Evolutionary conservation across 1,140 invertebrate species (phyloP).

Genomic region (Acromyrmex echinatior): DNA sequence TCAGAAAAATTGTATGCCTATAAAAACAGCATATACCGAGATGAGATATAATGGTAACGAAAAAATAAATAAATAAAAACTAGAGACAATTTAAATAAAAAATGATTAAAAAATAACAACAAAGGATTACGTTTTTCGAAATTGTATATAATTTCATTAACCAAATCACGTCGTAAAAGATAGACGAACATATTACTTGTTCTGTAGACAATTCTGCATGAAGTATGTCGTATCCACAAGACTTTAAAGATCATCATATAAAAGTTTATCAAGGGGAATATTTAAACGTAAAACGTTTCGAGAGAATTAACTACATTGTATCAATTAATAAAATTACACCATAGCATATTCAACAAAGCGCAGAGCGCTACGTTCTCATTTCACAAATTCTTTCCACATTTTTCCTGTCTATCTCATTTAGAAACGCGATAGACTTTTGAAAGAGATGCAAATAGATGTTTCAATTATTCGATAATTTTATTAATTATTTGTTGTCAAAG

Average conservation of each 20-base stretch:
- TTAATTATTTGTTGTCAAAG: slow-evolving; percentile 10
- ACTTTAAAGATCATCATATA: too few species aligned
- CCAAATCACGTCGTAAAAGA: background rate
- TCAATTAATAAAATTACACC: slow-evolving; percentile 33
- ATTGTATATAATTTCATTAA: slow-evolving; percentile 2
- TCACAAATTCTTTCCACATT: background rate
- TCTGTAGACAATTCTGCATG: background rate
- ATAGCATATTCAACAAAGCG: background rate
- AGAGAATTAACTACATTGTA: background rate
- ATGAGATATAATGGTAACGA: background rate
- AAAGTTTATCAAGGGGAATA: background rate
- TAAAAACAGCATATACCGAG: background rate
- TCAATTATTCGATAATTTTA: slow-evolving; percentile 19
- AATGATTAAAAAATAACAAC: background rate
- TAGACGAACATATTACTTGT: background rate
- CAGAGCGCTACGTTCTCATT: background rate
- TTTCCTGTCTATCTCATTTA: background rate
- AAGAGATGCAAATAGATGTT: slow-evolving; percentile 22
- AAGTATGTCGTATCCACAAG: background rate
- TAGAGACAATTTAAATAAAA: background rate
- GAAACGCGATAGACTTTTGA: slow-evolving; percentile 23
- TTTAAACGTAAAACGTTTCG: slow-evolving; percentile 2
- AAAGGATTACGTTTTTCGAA: background rate
- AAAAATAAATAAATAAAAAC: background rate
- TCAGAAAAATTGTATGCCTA: background rate